These are phyloP conservation scores for Aegithalos caudatus DNA, from an alignment of 2,113 vertebrate species.

Conservation along the genomic window DNA sequence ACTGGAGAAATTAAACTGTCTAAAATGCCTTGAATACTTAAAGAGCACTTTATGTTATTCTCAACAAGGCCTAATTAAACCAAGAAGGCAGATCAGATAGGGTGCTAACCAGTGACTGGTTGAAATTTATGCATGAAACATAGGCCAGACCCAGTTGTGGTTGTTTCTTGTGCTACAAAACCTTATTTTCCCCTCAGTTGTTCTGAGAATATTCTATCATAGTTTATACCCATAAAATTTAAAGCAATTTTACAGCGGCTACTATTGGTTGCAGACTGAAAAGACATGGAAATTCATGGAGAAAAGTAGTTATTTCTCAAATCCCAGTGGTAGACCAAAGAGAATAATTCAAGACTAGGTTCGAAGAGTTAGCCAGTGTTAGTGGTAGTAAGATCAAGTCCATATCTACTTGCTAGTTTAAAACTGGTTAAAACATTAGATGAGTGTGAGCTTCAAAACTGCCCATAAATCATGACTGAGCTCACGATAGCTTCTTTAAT, in stretches of 20 bases:
- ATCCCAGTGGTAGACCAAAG: background rate
- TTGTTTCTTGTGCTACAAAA: background rate
- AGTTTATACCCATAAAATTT: background rate
- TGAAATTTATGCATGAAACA: background rate
- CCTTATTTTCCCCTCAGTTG: background rate
- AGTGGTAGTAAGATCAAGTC: background rate
- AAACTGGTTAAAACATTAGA: background rate
- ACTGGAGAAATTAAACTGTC: background rate
- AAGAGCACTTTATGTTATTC: background rate
- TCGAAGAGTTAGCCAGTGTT: background rate
- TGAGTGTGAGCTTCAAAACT: background rate
- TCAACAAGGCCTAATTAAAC: background rate
- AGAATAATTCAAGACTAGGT: background rate
- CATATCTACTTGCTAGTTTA: background rate
- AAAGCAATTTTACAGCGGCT: background rate
- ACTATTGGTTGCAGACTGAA: background rate
- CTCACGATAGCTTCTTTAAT: background rate
- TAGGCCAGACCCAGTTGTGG: background rate
- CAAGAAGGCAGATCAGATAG: background rate
- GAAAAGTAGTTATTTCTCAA: background rate
- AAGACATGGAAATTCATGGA: background rate
- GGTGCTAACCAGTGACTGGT: background rate
- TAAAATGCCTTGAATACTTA: background rate
- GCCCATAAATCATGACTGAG: background rate
- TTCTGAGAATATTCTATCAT: background rate